A percentile compares a stretch with the other conserved stretches of the same genome.
phyloP scores from a whole-genome alignment of 2,888 invertebrate species.

The Limnephilus auricula region DNA sequence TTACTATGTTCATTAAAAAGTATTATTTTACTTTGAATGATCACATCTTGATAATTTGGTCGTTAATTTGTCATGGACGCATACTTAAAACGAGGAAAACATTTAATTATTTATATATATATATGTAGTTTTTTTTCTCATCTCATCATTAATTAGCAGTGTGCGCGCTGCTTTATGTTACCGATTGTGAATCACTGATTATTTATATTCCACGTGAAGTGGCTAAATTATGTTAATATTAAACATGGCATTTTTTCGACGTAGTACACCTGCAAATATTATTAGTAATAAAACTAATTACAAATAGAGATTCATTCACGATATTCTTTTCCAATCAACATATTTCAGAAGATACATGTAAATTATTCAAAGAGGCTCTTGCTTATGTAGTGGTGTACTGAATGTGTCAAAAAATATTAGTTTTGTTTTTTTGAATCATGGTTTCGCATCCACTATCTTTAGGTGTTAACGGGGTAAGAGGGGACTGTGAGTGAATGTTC shows the following conservation, averaged over 20 bases:
- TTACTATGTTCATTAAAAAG: background rate
- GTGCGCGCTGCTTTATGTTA: background rate
- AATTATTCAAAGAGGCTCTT: too few relatives aligned
- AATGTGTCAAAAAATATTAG: too few relatives aligned
- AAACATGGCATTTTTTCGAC: background rate
- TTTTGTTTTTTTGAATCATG: too few relatives aligned
- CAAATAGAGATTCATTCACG: too few relatives aligned
- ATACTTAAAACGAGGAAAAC: background rate
- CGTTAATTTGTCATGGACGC: background rate
- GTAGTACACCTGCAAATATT: background rate
- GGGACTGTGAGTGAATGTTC: too few relatives aligned
- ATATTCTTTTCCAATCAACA: too few relatives aligned
- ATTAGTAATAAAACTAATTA: too few relatives aligned
- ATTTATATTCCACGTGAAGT: background rate
- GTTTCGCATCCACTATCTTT: too few relatives aligned
- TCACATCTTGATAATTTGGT: background rate
- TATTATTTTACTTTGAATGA: background rate
- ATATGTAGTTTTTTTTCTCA: too few relatives aligned
- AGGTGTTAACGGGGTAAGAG: too few relatives aligned
- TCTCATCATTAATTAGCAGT: background rate
- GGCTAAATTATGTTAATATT: background rate
- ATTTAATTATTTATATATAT: background rate
- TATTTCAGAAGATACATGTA: too few relatives aligned
- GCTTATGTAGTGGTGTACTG: too few relatives aligned
- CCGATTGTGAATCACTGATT: background rate